These are phyloP conservation scores for Heliopora coerulea DNA, from an alignment of 92 coral and sea anemone genomes.

Conservation along the genomic window DNA sequence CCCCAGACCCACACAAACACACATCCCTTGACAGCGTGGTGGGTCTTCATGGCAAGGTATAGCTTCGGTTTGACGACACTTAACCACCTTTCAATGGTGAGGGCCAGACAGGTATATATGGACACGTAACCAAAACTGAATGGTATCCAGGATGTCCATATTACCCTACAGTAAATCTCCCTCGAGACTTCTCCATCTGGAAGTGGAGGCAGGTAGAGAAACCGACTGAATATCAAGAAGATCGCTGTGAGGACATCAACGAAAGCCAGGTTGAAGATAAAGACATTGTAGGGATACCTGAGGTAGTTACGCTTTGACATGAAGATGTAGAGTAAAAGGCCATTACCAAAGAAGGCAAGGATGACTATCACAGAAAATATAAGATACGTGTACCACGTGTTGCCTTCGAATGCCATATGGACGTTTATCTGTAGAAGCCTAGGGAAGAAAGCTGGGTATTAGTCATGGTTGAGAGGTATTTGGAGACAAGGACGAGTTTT, in stretches of 20 bases:
- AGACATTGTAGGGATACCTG: conserved; percentile 8
- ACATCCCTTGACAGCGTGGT: neutral
- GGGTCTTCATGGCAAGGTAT: neutral
- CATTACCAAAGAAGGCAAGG: neutral
- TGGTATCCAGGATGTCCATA: neutral
- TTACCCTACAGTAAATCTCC: neutral
- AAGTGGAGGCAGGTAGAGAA: neutral
- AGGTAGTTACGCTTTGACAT: neutral
- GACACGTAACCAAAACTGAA: conserved; percentile 5
- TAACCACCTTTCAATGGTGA: conserved; percentile 14
- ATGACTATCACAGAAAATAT: no score
- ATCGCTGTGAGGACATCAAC: conserved; percentile 2
- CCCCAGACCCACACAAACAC: neutral
- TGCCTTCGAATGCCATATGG: no score
- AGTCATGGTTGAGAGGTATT: no score
- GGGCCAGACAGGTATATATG: neutral
- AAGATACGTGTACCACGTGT: no score
- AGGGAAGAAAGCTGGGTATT: no score
- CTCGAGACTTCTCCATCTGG: neutral
- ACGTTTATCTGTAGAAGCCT: no score
- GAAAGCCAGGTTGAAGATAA: conserved; percentile 9
- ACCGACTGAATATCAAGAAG: conserved; percentile 2
- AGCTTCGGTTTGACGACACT: conserved; percentile 8
- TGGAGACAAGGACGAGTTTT: no score
- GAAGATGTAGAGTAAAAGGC: neutral